These are phyloP conservation scores for Carcharodon carcharias DNA, from an alignment of 2,797 vertebrate species.

Conservation along the genomic window DNA sequence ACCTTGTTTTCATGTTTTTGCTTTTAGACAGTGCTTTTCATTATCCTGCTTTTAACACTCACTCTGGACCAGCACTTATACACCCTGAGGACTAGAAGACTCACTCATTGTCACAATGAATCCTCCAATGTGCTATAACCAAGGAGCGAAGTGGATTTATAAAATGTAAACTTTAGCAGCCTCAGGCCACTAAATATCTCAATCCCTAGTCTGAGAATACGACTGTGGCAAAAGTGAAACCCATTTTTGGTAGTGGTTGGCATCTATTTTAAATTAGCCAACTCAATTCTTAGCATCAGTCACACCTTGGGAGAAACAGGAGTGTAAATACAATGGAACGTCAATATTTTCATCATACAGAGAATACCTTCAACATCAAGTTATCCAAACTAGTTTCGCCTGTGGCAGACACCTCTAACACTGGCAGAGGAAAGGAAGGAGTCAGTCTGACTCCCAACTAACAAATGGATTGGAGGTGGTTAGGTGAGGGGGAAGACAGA, in stretches of 20 bases:
- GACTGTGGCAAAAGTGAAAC: not conserved
- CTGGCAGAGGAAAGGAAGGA: not conserved
- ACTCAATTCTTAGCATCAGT: not conserved
- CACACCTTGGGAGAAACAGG: not conserved
- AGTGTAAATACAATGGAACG: not conserved
- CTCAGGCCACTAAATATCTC: not conserved
- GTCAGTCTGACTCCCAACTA: not conserved
- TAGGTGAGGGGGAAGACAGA: not conserved
- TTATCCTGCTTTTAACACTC: not conserved
- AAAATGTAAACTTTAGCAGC: not conserved
- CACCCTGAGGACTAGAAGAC: not conserved
- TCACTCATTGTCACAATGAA: not conserved
- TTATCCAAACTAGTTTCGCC: not conserved
- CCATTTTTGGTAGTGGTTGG: not conserved
- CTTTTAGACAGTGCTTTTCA: not conserved
- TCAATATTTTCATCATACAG: not conserved
- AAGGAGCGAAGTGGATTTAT: not conserved
- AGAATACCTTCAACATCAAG: not conserved
- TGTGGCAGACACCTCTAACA: not conserved
- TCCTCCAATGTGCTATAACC: not conserved
- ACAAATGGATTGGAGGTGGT: not conserved
- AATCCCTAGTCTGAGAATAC: not conserved
- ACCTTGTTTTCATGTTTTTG: not conserved
- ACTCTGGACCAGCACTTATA: not conserved
- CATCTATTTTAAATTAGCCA: conserved; percentile 1